A percentile compares a stretch with the other conserved stretches of the same genome.
These are phyloP conservation scores for Cynoglossus semilaevis DNA, from an alignment of 2,113 vertebrate species.

Conservation along the genomic window DNA sequence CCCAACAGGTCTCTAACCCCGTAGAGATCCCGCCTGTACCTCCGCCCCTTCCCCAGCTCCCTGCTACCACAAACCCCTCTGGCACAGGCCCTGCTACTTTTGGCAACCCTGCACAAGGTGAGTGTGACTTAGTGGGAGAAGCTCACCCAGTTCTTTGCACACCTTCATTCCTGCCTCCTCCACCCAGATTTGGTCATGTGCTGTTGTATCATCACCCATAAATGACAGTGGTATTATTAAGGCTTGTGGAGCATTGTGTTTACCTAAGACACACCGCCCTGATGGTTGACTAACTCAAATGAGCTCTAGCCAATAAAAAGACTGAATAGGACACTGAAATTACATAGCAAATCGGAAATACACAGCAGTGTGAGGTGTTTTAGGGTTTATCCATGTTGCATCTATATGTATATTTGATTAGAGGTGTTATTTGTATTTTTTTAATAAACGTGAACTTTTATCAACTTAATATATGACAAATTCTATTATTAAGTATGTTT, in stretches of 20 bases:
- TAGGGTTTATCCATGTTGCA: neutral
- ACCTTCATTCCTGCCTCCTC: constrained; percentile 3
- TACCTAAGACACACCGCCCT: neutral
- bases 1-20: constrained; percentile 61
- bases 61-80: constrained; percentile 82
- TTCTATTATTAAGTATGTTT: too few species aligned
- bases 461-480: too few species aligned
- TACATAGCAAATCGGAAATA: too few species aligned
- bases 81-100: constrained; percentile 84
- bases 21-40: constrained; percentile 88
- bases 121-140: constrained; percentile 71
- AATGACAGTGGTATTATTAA: neutral
- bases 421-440: too few species aligned
- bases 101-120: constrained; percentile 91
- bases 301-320: too few species aligned
- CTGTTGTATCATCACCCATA: neutral
- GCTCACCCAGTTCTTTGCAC: constrained; percentile 9
- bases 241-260: too few species aligned
- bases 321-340: too few species aligned
- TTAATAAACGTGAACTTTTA: too few species aligned
- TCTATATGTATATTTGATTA: too few species aligned
- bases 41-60: constrained; percentile 90
- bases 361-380: too few species aligned
- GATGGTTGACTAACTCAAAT: too few species aligned
- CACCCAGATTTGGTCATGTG: constrained; percentile 7